These are phyloP conservation scores for Chirona hameri DNA, from an alignment of 2,888 invertebrate genomes.

Conservation along the genomic window DNA sequence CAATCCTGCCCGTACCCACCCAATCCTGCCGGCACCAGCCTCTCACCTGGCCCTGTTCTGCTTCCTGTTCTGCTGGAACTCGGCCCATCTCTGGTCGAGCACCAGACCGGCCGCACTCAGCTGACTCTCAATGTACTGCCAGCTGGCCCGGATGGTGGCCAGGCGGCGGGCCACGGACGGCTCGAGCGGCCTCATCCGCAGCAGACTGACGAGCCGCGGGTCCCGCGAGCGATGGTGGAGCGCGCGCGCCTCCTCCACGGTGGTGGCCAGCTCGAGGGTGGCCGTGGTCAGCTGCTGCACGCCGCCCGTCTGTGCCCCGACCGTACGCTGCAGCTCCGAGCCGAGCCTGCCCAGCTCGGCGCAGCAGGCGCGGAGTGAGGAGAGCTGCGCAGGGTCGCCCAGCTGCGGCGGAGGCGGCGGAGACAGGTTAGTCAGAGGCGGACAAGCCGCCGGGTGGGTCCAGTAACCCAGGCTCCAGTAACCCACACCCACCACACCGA, in stretches of 20 bases:
- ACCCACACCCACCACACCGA: too few species aligned
- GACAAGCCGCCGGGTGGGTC: too few species aligned
- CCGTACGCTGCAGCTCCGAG: not conserved
- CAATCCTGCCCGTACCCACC: too few species aligned
- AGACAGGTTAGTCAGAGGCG: too few species aligned
- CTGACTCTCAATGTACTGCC: not conserved
- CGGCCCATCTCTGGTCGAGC: not conserved
- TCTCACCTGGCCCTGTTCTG: not conserved
- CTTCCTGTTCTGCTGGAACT: not conserved
- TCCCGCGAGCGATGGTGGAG: not conserved
- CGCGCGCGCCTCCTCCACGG: not conserved
- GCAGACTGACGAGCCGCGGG: not conserved
- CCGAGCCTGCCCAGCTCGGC: not conserved
- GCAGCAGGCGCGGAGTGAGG: not conserved
- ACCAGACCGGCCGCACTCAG: not conserved
- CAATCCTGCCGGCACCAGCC: too few species aligned
- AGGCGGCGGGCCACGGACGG: not conserved
- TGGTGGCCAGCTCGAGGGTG: not conserved
- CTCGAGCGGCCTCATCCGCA: not conserved
- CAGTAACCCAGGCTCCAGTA: too few species aligned
- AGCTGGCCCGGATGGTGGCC: not conserved
- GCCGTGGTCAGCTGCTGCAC: not conserved
- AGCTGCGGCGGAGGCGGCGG: not conserved
- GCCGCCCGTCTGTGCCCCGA: not conserved
- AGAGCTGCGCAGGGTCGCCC: not conserved